These are phyloP conservation scores for Patella caerulea DNA, from an alignment of 2,888 invertebrate genomes.

Conservation along the genomic window DNA sequence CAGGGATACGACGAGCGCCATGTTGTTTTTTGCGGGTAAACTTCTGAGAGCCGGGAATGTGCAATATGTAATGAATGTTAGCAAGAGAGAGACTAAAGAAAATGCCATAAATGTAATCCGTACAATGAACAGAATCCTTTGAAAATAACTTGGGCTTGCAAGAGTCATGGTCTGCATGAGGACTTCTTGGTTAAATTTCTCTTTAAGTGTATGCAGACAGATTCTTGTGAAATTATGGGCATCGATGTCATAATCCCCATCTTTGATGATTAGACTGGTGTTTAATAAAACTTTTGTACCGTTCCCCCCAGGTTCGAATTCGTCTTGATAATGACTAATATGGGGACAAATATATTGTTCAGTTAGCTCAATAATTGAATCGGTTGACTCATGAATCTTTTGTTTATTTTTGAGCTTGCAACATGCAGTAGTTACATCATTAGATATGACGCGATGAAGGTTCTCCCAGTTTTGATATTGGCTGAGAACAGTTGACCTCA, in stretches of 20 bases:
- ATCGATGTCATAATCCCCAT: too few relatives aligned
- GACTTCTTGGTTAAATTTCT: not conserved
- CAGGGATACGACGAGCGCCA: conserved; percentile 37
- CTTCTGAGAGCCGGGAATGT: conserved; percentile 38
- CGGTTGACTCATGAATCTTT: not conserved
- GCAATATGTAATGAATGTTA: conserved; percentile 39
- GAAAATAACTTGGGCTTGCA: not conserved
- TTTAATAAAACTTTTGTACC: not conserved
- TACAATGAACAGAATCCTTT: conserved; percentile 25
- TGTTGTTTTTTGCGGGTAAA: conserved; percentile 45
- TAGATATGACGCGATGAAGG: not conserved
- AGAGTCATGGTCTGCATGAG: too few relatives aligned
- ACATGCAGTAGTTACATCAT: not conserved
- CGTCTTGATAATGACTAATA: not conserved
- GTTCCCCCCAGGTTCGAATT: not conserved
- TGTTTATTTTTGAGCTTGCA: not conserved
- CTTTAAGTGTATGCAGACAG: not conserved
- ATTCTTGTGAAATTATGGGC: not conserved
- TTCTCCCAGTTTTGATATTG: too few relatives aligned
- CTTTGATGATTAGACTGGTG: too few relatives aligned
- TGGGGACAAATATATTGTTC: not conserved
- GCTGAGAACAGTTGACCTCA: too few relatives aligned
- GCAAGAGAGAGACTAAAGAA: conserved; percentile 33
- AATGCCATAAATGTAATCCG: conserved; percentile 19
- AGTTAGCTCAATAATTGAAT: not conserved